A percentile compares a stretch with the other conserved stretches of the same genome.
These are phyloP conservation scores for Zoanthus sociatus DNA, from an alignment of 92 coral and sea anemone species.

Conservation along the genomic window DNA sequence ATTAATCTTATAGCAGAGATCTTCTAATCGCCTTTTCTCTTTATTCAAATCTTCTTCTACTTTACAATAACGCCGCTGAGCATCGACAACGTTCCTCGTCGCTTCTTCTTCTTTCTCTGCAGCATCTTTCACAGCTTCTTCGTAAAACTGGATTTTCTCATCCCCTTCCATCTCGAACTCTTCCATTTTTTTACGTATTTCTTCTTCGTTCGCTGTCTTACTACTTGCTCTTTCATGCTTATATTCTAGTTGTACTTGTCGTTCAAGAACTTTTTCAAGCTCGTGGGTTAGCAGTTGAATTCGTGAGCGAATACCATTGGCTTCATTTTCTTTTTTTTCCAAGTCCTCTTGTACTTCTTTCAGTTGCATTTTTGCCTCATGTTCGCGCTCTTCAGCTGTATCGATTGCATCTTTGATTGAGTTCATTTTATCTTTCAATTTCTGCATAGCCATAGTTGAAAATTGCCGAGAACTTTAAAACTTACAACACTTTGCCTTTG, in stretches of 20 bases:
- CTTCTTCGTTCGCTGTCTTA: slow-evolving; percentile 74
- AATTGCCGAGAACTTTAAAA: neutral
- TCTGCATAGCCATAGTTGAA: slow-evolving; percentile 47
- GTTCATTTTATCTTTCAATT: slow-evolving; percentile 72
- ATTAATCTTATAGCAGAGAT: neutral
- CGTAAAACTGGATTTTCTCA: slow-evolving; percentile 72
- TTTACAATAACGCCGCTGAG: slow-evolving; percentile 69
- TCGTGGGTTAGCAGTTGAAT: slow-evolving; percentile 61
- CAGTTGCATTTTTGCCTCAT: slow-evolving; percentile 56
- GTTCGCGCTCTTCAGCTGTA: slow-evolving; percentile 78
- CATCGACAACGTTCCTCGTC: slow-evolving; percentile 67
- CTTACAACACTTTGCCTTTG: neutral
- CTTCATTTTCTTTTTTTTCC: slow-evolving; percentile 63
- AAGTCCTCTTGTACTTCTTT: slow-evolving; percentile 66
- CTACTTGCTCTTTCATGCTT: slow-evolving; percentile 43
- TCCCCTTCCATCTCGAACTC: slow-evolving; percentile 88
- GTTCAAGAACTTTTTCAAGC: slow-evolving; percentile 52
- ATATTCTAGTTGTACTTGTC: slow-evolving; percentile 62
- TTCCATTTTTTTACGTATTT: slow-evolving; percentile 76
- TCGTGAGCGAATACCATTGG: slow-evolving; percentile 73
- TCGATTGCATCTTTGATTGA: slow-evolving; percentile 77
- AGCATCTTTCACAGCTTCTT: slow-evolving; percentile 67
- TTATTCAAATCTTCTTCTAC: slow-evolving; percentile 66
- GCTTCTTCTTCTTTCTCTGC: slow-evolving; percentile 64
- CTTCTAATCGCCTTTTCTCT: slow-evolving; percentile 58